Conservation (phyloP, 2,113 vertebrate genomes). For the Dasyurus viverrinus region DNA sequence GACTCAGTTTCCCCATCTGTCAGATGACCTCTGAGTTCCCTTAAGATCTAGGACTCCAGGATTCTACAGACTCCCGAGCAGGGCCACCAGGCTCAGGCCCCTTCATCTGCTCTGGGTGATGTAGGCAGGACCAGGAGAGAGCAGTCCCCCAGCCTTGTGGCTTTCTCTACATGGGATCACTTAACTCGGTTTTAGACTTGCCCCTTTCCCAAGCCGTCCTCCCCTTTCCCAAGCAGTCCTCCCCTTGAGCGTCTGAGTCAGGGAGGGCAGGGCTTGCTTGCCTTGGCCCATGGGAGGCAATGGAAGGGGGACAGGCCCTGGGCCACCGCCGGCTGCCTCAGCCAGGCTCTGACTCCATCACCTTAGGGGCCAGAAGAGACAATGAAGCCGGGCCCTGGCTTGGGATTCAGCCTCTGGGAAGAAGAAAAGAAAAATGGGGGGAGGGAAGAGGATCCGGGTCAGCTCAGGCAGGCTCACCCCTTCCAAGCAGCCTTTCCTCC, state of each 20-base stretch:
- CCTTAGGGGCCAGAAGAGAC: neutral
- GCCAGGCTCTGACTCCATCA: neutral
- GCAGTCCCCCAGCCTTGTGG: fast-evolving
- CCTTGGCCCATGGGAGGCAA: neutral
- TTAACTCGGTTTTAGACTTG: neutral
- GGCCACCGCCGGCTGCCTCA: neutral
- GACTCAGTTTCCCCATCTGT: neutral
- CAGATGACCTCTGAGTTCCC: neutral
- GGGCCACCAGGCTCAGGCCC: neutral
- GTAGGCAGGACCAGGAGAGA: too few species aligned
- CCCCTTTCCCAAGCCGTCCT: neutral
- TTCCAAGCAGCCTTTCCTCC: neutral
- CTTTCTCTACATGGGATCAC: neutral
- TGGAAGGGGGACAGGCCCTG: neutral
- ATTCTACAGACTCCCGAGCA: neutral
- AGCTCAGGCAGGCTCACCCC: neutral
- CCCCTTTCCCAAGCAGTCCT: neutral
- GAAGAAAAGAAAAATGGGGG: neutral
- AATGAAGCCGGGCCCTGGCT: neutral
- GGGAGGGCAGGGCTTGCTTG: neutral
- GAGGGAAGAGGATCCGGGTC: neutral
- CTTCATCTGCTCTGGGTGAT: neutral
- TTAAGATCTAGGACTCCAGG: neutral
- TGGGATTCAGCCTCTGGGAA: neutral
- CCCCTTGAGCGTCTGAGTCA: neutral